Base-by-base conservation (phyloP, 2,888 invertebrate species). In the Phyto melanocephala region DNA sequence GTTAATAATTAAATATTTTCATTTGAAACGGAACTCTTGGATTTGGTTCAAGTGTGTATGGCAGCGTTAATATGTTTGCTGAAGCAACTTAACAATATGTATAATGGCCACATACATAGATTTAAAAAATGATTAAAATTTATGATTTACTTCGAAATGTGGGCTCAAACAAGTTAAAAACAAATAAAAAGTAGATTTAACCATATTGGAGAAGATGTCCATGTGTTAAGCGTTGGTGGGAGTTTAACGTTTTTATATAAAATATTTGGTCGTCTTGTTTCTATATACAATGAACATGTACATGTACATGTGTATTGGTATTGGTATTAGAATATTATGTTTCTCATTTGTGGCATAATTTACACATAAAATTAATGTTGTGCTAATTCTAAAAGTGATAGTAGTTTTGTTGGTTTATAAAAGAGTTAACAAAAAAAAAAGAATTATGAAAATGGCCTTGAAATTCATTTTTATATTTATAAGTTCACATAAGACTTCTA, bases 41-140 rank as follows among this genome's bases (percentile, higher is more conserved):
- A 2, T 70, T 20, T 47, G 10, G 6, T 60, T 22, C 13, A 58
- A 47, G 47, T 15, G 2, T 24, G 10, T 71, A 8, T 45, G 22
- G 37, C 10, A 33, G 42, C 45, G 42, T 45, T n/a, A 13, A 3
- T 28, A 6, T 28, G 28, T 3, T 28, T 28, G 28, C 28, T 28
- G 6, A 28, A 6, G 4, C 3, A 45, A 6, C 10, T 20, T 45
- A 45, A 70, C 28, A 35, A 70, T 45, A 22, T 22, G n/a, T n/a
- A n/a, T n/a, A n/a, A n/a, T 45, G 1, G 52, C 28, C 22, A 28
- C 28, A 28, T 28, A 56, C 24, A 13, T 22, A 56, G 13, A 7
- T 47, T 24, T 17, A n/a, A 65, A 52, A 47, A 37, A 58, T 17
- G 17, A 47, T 65, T 75, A 10, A 37, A 58, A 75, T 67, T 75